These are phyloP conservation scores for Thrips palmi DNA, from an alignment of 1,140 invertebrate species.

Conservation along the genomic window DNA sequence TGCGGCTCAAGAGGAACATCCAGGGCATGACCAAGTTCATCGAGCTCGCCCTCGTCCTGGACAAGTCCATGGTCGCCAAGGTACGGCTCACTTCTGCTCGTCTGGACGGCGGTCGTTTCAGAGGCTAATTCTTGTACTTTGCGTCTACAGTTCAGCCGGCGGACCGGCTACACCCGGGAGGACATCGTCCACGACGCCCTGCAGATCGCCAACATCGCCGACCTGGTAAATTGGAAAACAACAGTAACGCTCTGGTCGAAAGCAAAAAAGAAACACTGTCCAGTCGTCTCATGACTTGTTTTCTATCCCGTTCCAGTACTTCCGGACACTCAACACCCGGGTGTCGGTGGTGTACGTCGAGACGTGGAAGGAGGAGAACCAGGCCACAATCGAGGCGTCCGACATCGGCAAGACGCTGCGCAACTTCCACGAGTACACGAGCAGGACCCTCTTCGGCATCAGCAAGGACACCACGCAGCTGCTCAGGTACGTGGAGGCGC, in stretches of 20 bases:
- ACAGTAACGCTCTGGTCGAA: not conserved
- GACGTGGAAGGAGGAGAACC: slow-evolving; percentile 81
- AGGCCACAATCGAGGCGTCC: slow-evolving; percentile 57
- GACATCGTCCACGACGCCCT: slow-evolving; percentile 88
- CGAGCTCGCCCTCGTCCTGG: slow-evolving; percentile 78
- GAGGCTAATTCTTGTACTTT: slow-evolving; percentile 11
- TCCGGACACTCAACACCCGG: slow-evolving; percentile 77
- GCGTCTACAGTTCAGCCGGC: slow-evolving; percentile 60
- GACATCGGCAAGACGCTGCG: slow-evolving; percentile 71
- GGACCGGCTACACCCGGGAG: slow-evolving; percentile 71
- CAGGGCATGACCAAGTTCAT: slow-evolving; percentile 79
- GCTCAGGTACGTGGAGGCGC: slow-evolving; percentile 52
- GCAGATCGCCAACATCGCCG: slow-evolving; percentile 91
- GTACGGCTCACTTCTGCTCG: not conserved
- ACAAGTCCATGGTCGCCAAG: slow-evolving; percentile 65
- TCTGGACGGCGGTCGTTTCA: not conserved
- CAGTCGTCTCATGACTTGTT: not conserved
- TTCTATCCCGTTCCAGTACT: slow-evolving; percentile 48
- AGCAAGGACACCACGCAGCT: slow-evolving; percentile 80
- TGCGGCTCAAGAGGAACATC: slow-evolving; percentile 55
- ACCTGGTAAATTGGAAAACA: slow-evolving; percentile 51
- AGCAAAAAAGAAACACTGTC: not conserved
- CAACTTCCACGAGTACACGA: slow-evolving; percentile 78
- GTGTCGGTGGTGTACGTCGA: slow-evolving; percentile 91
- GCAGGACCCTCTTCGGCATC: slow-evolving; percentile 60